Evolutionary conservation across 2,113 vertebrate genomes (phyloP), one percentile per base, ranked within the genome.

Genomic region (Plecotus auritus): DNA sequence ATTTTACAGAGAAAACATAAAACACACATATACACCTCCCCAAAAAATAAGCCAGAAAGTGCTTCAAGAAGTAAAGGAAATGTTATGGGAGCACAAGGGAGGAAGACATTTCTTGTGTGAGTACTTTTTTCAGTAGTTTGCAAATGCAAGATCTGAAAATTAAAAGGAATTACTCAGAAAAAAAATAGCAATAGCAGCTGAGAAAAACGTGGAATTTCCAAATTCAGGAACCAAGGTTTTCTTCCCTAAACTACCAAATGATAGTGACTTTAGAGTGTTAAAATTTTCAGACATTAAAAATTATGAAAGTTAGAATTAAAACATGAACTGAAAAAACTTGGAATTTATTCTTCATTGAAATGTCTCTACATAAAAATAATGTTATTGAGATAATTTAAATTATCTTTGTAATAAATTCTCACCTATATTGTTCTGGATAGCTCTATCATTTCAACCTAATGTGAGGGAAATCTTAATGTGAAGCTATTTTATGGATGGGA

Each of bases 321-420:
- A 69, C 47, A 18, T 74, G 7, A 87, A 37, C 18, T 49, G n/a
- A 91, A 37, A 91, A 83, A 93, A 37, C 28, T 37, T 42, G 1
- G 32, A 73, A 87, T 40, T 49, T 83, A 61, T 45, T 94, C 54
- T 91, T 85, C 35, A 74, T 17, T 95, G 18, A 94, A 93, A 93
- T 88, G 12, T 2, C 26, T 90, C 32, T 90, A 4, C 13, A 49
- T 49, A 76, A 64, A 85, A 86, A 56, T 66, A 37, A 82, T 84
- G 84, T 69, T 87, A 45, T 85, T 90, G 30, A 78, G 1, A 94
- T 8, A 86, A 94, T 11, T 70, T 3, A 73, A 90, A 95, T 70
- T 83, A 72, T 35, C 49, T 92, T 88, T 37, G 59, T 82, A 91
- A 49, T 66, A 64, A 87, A 72, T 89, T 78, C 12, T 32, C 51